Percentiles rank a stretch among this genome's conserved stretches.
These are phyloP conservation scores for Platycercus adscitus DNA, from an alignment of 2,113 vertebrate species.

Conservation along the genomic window DNA sequence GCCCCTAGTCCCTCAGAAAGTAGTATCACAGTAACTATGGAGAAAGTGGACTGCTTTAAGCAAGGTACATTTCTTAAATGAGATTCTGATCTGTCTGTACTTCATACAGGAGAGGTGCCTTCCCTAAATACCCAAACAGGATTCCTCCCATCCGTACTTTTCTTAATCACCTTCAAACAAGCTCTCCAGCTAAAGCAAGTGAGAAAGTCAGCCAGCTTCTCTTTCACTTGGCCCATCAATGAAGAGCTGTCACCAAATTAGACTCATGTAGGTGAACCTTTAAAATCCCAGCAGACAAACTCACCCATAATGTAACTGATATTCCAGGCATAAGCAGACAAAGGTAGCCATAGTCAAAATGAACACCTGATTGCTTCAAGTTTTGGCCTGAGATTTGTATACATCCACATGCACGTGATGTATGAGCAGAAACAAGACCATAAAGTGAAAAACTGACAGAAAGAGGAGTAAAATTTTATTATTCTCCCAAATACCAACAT, in stretches of 20 bases:
- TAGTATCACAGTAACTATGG: not conserved
- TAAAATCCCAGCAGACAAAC: not conserved
- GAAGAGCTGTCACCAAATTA: not conserved
- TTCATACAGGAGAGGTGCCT: not conserved
- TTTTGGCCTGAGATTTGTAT: not conserved
- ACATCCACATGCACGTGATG: fast-evolving
- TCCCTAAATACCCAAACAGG: not conserved
- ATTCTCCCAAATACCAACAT: not conserved
- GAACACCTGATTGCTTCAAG: not conserved
- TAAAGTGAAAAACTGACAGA: not conserved
- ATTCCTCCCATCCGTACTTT: not conserved
- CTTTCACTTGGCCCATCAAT: not conserved
- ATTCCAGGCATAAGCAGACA: not conserved
- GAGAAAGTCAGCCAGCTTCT: not conserved
- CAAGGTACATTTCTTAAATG: not conserved
- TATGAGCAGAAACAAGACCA: not conserved
- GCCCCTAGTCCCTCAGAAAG: not conserved
- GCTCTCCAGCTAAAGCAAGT: not conserved
- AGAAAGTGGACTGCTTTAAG: not conserved
- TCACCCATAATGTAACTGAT: not conserved
- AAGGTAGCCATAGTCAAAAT: not conserved
- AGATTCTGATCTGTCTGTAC: not conserved
- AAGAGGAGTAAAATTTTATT: not conserved
- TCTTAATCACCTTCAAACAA: not conserved
- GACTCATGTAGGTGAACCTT: not conserved